phyloP scores from a whole-genome alignment of 2,888 invertebrate genomes.

The Harpagoxenus sublaevis region DNA sequence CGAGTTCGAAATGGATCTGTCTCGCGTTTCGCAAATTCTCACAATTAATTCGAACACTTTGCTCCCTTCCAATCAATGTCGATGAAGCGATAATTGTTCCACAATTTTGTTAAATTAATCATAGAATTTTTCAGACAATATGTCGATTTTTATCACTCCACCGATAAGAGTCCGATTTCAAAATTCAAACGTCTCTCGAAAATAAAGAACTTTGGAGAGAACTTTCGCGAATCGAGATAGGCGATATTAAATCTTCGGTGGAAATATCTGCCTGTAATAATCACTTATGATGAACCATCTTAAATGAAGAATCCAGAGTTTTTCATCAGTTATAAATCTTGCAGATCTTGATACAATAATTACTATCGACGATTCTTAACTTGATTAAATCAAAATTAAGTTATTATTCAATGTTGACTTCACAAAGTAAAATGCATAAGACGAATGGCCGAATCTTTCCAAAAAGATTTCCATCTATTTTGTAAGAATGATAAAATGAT shows the following conservation, averaged over 20 bases:
- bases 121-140: slow-evolving; percentile 8
- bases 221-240: not conserved
- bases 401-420: not conserved
- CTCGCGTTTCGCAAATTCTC: slow-evolving; percentile 30
- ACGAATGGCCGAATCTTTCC: not conserved
- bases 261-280: slow-evolving; percentile 35
- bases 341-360: not conserved
- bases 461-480: not conserved
- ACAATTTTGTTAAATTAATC: slow-evolving; percentile 10
- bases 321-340: not conserved
- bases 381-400: slow-evolving; percentile 1
- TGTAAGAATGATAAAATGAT: slow-evolving; percentile 20
- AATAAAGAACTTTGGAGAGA: not conserved
- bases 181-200: slow-evolving; percentile 38
- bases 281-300: slow-evolving; percentile 1
- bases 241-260: slow-evolving; percentile 21
- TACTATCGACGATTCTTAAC: not conserved
- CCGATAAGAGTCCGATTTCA: slow-evolving; percentile 33
- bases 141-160: slow-evolving; percentile 30
- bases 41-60: slow-evolving; percentile 10
- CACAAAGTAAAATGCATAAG: not conserved
- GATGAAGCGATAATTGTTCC: slow-evolving; percentile 14
- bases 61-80: not conserved
- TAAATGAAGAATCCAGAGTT: not conserved
- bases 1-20: not conserved